Evolutionary conservation across 2,113 vertebrate species (phyloP), one percentile per base, ranked within the genome.

Genomic region (Nycticorax nycticorax): DNA sequence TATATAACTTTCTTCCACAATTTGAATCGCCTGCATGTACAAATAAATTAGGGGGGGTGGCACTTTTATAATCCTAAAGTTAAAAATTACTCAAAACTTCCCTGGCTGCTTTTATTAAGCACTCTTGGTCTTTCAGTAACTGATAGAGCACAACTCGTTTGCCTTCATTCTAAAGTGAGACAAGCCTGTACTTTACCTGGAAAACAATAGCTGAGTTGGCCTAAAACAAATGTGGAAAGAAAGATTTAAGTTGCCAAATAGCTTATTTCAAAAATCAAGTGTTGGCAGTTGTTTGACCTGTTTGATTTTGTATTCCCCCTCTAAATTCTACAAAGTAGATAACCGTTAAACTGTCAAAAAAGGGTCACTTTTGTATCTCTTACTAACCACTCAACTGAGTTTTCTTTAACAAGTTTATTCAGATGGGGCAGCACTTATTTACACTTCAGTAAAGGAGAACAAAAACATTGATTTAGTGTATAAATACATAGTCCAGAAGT

Each of bases 381-480:
- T 86, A 43, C 33, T 81, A 60, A 12, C 73, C 6, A 53, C 33
- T 75, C 56, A 93, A 73, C 45, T 16, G 41, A 73, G 18, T 89
- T 97, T 97, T 98, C 99, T 98, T 99, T 99, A 98, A 99, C 98
- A 14, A 33, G 59, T 21, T 90, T 89, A 52, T 95, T 96, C 97
- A 99, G 99, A 99, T 86, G 99, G 99, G 37, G 99, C 99, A 57
- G 99, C 99, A 84, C 99, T 99, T 97, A 98, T 99, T 98, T 99
- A 99, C 98, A 99, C 99, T 75, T 99, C 99, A 82, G 99, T 99
- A 97, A 99, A 99, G 98, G 99, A 99, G 97, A 99, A 99, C 97
- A 99, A 99, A 98, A 99, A 99, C 98, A 98, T 99, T 97, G 99
- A 99, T 95, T 98, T 99, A 97, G 98, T 99, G 87, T 99, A 99